phyloP scores from a whole-genome alignment of 1,140 invertebrate species.

The Forficula auricularia region DNA sequence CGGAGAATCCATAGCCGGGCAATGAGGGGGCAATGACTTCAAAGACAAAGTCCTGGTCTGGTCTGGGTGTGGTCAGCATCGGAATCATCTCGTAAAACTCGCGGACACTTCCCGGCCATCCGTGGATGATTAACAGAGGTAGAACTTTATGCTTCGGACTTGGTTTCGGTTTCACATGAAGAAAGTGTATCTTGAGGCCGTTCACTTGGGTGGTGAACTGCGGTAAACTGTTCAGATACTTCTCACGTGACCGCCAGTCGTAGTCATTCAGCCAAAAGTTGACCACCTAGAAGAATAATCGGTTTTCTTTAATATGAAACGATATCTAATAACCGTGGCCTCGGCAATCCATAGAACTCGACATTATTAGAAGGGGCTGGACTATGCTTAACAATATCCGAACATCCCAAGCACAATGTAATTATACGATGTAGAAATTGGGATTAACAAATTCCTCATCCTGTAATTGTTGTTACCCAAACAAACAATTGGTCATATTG shows the following conservation, averaged over 20 bases:
- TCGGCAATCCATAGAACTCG: too few relatives aligned
- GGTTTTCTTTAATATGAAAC: too few relatives aligned
- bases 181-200: neutral
- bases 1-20: conserved; percentile 39
- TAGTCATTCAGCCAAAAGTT: conserved; percentile 58
- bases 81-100: conserved; percentile 71
- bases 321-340: too few relatives aligned
- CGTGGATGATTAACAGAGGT: conserved; percentile 61
- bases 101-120: conserved; percentile 77
- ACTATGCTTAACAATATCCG: too few relatives aligned
- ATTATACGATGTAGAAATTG: too few relatives aligned
- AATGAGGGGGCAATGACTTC: conserved; percentile 35
- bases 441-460: too few relatives aligned
- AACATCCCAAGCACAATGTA: too few relatives aligned
- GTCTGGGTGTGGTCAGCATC: conserved; percentile 15
- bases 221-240: conserved; percentile 45
- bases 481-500: too few relatives aligned
- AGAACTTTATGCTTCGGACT: conserved; percentile 29
- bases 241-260: conserved; percentile 50
- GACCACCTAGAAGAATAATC: conserved; percentile 21
- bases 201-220: conserved; percentile 46
- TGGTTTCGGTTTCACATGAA: conserved; percentile 36
- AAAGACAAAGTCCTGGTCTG: conserved; percentile 26
- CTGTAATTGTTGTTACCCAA: too few relatives aligned
- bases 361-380: too few relatives aligned